These are phyloP conservation scores for Coronaproctus castanopsis DNA, from an alignment of 2,888 invertebrate species.

Conservation along the genomic window DNA sequence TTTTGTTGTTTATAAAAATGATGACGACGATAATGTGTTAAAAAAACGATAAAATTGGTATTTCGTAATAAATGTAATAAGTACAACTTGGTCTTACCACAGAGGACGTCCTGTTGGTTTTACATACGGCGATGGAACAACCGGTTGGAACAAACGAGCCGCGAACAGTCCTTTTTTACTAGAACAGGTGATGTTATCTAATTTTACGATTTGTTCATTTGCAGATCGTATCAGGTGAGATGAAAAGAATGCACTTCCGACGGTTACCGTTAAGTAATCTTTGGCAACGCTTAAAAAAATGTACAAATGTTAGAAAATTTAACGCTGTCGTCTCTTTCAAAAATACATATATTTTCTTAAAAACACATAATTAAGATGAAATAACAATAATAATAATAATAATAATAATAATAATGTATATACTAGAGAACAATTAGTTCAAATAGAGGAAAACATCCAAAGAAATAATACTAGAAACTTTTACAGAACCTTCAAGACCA, in stretches of 20 bases:
- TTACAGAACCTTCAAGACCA: too few species aligned
- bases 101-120: neutral
- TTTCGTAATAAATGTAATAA: too few species aligned
- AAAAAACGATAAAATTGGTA: too few species aligned
- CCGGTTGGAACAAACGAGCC: constrained; percentile 38
- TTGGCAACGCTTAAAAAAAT: neutral
- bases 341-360: neutral
- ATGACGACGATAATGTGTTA: too few species aligned
- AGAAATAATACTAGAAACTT: too few species aligned
- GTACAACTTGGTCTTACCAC: too few species aligned
- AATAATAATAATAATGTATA: too few species aligned
- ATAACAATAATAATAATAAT: too few species aligned
- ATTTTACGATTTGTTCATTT: constrained; percentile 43
- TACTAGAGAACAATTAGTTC: too few species aligned
- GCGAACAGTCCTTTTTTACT: constrained; percentile 38
- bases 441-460: too few species aligned
- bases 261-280: constrained; percentile 27
- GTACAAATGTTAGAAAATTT: neutral
- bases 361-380: too few species aligned
- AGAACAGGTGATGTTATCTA: constrained; percentile 37
- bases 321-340: neutral
- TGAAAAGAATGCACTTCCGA: constrained; percentile 3
- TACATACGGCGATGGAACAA: constrained; percentile 22
- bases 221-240: constrained; percentile 34
- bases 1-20: too few species aligned